Evolutionary conservation across 1,140 invertebrate genomes (phyloP).

Genomic region (Rhopalosiphum padi): DNA sequence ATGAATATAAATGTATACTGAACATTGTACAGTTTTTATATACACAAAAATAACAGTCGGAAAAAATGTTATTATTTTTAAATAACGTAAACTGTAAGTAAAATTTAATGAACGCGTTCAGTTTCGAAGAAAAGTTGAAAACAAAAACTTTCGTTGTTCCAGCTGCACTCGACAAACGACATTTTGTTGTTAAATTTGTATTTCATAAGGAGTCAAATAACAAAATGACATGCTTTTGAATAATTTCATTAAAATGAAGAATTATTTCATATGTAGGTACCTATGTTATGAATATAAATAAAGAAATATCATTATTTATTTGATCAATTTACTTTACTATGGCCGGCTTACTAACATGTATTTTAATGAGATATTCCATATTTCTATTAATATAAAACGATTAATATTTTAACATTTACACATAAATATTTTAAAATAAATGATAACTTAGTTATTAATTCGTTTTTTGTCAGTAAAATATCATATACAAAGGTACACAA

Average conservation of each 20-base stretch:
- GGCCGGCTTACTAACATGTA: neutral
- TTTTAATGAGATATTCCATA: neutral
- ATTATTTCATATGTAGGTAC: neutral
- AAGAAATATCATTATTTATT: neutral
- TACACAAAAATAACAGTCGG: neutral
- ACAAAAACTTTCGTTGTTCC: slow-evolving; percentile 37
- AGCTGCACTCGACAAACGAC: slow-evolving; percentile 34
- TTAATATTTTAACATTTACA: neutral
- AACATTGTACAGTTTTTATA: neutral
- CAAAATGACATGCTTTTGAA: slow-evolving; percentile 1
- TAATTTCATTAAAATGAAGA: neutral
- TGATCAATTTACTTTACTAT: neutral
- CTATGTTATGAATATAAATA: neutral
- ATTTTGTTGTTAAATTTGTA: neutral
- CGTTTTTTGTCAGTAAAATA: neutral
- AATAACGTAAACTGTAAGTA: neutral
- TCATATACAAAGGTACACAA: neutral
- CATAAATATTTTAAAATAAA: neutral
- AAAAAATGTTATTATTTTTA: slow-evolving; percentile 25
- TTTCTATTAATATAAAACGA: neutral
- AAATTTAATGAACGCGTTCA: neutral
- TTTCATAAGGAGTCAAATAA: slow-evolving; percentile 27
- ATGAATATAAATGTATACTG: neutral
- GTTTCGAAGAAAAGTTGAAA: slow-evolving; percentile 24
- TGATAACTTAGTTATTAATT: neutral